A percentile compares a stretch with the other conserved stretches of the same genome.
Conservation (phyloP, 2,113 vertebrate species). For the Megaptera novaeangliae region DNA sequence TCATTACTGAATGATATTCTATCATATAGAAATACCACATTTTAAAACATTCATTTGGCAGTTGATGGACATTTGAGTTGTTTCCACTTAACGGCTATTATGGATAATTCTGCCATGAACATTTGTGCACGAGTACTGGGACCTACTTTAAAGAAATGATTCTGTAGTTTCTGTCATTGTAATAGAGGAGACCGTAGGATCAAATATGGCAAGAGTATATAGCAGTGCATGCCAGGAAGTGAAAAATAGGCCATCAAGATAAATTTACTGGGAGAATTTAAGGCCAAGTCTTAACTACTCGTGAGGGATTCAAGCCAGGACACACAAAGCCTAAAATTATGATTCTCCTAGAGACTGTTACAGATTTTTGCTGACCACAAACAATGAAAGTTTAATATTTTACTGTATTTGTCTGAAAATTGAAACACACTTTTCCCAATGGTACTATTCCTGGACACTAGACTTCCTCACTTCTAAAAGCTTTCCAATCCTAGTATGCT, state of each 20-base stretch:
- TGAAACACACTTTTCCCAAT: neutral
- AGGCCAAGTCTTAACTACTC: constrained; percentile 16
- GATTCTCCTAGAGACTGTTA: neutral
- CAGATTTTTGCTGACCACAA: constrained; percentile 18
- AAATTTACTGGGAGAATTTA: constrained; percentile 48
- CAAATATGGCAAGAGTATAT: neutral
- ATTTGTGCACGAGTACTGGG: neutral
- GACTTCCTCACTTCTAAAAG: neutral
- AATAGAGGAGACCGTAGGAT: neutral
- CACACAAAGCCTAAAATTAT: constrained; percentile 40
- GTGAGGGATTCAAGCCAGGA: neutral
- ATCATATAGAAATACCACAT: neutral
- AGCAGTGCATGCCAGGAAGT: neutral
- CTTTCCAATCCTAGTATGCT: neutral
- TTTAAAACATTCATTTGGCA: neutral
- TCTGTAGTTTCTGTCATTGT: constrained; percentile 29
- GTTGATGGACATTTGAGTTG: neutral
- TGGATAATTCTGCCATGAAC: neutral
- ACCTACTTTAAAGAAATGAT: constrained; percentile 11
- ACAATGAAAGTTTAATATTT: constrained; percentile 29
- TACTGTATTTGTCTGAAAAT: constrained; percentile 42
- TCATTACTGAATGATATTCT: neutral
- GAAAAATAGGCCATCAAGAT: constrained; percentile 40
- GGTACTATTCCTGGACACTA: neutral
- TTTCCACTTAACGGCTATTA: neutral